Conservation (phyloP, 1,140 invertebrate species). For the Leptoteleia sp. region DNA sequence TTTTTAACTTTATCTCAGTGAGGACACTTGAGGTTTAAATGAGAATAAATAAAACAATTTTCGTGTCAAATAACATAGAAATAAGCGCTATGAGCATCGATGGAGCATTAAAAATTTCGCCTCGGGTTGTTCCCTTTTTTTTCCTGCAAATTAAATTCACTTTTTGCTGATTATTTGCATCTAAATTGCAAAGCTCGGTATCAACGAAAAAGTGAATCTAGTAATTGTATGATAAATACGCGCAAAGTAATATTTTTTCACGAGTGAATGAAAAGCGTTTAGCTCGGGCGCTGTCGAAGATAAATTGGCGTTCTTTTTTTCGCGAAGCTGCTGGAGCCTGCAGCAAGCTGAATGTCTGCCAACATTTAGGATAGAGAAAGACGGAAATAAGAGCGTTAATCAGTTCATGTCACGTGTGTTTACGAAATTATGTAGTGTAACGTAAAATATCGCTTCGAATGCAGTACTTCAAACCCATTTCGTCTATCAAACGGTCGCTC, state of each 20-base stretch:
- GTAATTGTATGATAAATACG: conserved; percentile 19
- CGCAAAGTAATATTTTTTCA: conserved; percentile 34
- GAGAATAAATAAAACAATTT: too few relatives aligned
- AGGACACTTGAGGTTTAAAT: too few relatives aligned
- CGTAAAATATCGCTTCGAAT: conserved; percentile 59
- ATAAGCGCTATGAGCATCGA: too few relatives aligned
- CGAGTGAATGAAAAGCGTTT: conserved; percentile 50
- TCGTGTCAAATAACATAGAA: too few relatives aligned
- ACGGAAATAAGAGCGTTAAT: conserved; percentile 61
- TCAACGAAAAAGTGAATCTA: conserved; percentile 1
- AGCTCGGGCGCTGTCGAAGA: conserved; percentile 41
- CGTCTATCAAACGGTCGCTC: conserved; percentile 38
- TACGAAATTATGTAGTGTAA: conserved; percentile 58
- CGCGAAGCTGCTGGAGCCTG: conserved; percentile 20
- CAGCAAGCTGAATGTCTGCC: conserved; percentile 34
- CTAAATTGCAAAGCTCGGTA: too few relatives aligned
- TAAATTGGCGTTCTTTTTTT: conserved; percentile 47
- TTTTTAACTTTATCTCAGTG: too few relatives aligned
- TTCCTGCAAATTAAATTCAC: too few relatives aligned
- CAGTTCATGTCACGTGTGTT: conserved; percentile 62
- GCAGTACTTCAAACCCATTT: conserved; percentile 42
- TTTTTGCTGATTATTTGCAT: too few relatives aligned
- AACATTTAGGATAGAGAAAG: conserved; percentile 44
- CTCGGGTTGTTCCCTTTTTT: too few relatives aligned
- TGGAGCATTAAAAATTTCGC: too few relatives aligned